Evolutionary conservation across 92 coral and sea anemone species (phyloP).

Genomic region (Phenganax marumi): DNA sequence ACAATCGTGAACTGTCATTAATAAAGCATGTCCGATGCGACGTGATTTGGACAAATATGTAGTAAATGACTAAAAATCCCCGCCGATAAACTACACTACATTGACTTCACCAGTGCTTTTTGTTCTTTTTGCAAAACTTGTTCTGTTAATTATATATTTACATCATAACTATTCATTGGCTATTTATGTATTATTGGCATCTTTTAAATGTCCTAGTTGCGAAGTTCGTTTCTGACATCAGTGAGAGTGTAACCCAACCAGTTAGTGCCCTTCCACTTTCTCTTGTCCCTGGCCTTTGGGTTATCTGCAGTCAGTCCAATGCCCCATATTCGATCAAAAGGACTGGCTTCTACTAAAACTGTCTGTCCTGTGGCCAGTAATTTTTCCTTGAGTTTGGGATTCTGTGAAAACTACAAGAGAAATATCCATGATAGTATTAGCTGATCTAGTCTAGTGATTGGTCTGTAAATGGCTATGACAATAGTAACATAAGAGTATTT

Average conservation of each 20-base stretch:
- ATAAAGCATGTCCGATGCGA: too few relatives aligned
- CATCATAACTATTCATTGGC: too few relatives aligned
- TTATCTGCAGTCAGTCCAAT: conserved; percentile 6
- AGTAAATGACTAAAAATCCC: too few relatives aligned
- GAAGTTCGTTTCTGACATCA: conserved; percentile 18
- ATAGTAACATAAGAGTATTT: not conserved
- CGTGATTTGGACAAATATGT: too few relatives aligned
- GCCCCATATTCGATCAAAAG: conserved; percentile 17
- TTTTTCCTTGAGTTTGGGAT: not conserved
- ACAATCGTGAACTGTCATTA: too few relatives aligned
- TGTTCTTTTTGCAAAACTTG: too few relatives aligned
- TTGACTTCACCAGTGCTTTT: too few relatives aligned
- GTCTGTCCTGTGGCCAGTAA: conserved; percentile 15
- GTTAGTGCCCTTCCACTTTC: conserved; percentile 19
- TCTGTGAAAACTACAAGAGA: conserved; percentile 23
- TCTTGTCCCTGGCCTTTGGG: conserved; percentile 10
- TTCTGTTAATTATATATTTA: too few relatives aligned
- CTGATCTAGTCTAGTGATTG: not conserved
- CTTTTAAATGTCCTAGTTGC: not conserved
- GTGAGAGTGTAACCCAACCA: conserved; percentile 22
- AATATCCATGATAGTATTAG: not conserved
- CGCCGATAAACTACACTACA: too few relatives aligned
- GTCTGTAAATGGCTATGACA: not conserved
- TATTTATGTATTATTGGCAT: not conserved
- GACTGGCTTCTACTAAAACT: conserved; percentile 28